phyloP scores from a whole-genome alignment of 2,888 invertebrate genomes.

The Scaptomyza parva region DNA sequence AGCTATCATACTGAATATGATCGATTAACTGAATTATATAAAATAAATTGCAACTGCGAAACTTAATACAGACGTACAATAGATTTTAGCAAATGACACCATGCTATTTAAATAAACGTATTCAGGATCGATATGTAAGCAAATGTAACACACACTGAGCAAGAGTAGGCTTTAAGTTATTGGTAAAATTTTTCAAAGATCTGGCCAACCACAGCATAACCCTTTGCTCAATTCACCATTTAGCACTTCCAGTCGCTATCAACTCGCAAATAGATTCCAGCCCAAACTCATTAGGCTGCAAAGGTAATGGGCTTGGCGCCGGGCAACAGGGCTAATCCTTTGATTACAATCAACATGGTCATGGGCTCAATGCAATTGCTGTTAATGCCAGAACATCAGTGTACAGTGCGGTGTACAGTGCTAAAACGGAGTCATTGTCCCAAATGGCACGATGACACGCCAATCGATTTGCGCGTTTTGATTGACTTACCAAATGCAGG shows the following conservation, averaged over 20 bases:
- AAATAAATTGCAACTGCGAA: background rate
- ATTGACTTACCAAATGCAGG: conserved; percentile 63
- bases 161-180: background rate
- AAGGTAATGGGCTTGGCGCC: conserved; percentile 37
- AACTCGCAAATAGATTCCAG: conserved; percentile 20
- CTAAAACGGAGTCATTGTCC: conserved; percentile 45
- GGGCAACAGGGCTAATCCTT: conserved; percentile 28
- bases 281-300: conserved; percentile 42
- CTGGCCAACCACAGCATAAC: background rate
- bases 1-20: conserved; percentile 30
- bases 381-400: conserved; percentile 52
- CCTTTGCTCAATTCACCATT: conserved; percentile 3
- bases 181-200: background rate
- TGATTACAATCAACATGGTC: conserved; percentile 60
- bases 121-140: background rate
- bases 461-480: conserved; percentile 62
- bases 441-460: conserved; percentile 45
- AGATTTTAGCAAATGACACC: background rate
- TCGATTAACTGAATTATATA: conserved; percentile 42
- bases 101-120: background rate
- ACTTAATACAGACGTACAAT: background rate
- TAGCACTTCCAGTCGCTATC: conserved; percentile 39
- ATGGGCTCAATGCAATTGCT: conserved; percentile 59
- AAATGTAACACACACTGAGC: background rate
- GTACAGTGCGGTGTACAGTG: background rate